phyloP scores from a whole-genome alignment of 2,797 vertebrate genomes.

The Crenuchus spilurus region DNA sequence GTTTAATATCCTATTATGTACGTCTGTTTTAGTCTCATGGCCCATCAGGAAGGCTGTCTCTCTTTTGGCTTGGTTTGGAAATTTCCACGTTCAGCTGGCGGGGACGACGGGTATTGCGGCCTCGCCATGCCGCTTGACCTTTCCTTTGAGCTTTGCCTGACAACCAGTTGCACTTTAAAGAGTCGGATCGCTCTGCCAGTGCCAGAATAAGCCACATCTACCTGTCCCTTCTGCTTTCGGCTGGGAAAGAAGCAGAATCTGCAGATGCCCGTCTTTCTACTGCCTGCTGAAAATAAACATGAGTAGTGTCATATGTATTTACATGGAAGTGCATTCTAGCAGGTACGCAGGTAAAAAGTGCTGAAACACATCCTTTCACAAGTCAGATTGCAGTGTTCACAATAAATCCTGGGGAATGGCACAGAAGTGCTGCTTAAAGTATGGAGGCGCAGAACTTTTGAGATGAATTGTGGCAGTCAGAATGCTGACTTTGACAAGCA shows the following conservation, averaged over 20 bases:
- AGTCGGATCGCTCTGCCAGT: not conserved
- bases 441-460: slow-evolving; percentile 46
- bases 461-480: slow-evolving; percentile 62
- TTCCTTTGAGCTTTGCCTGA: not conserved
- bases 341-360: slow-evolving; percentile 41
- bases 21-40: slow-evolving; percentile 76
- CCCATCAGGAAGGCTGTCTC: slow-evolving; percentile 59
- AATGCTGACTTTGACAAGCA: slow-evolving; percentile 61
- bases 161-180: not conserved
- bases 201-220: not conserved
- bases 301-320: slow-evolving; percentile 29
- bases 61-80: slow-evolving; percentile 47
- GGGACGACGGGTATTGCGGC: slow-evolving; percentile 14
- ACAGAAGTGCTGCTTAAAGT: slow-evolving; percentile 56
- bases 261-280: not conserved
- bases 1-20: slow-evolving; percentile 81
- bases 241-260: not conserved
- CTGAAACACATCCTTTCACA: slow-evolving; percentile 52
- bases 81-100: slow-evolving; percentile 57
- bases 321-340: slow-evolving; percentile 41
- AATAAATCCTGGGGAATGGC: slow-evolving; percentile 55
- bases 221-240: not conserved
- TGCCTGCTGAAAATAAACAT: slow-evolving; percentile 22
- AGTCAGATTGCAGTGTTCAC: slow-evolving; percentile 51
- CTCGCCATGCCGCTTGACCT: not conserved